Percentiles rank a stretch among this genome's conserved stretches.
phyloP scores from a whole-genome alignment of 2,113 vertebrate genomes.

The Phylloscopus trochiloides region DNA sequence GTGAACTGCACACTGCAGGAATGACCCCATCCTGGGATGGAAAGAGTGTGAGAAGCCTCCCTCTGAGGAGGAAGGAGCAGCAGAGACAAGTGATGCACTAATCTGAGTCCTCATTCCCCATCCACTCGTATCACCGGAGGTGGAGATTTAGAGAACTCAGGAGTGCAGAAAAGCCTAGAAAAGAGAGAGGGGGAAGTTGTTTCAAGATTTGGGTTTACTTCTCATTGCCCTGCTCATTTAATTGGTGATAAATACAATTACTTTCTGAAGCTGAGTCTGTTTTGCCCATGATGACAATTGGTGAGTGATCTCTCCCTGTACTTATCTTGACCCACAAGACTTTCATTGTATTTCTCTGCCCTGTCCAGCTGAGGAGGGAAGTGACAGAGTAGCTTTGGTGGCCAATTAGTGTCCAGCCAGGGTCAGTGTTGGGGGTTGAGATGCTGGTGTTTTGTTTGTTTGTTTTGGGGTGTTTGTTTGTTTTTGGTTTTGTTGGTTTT shows the following conservation, averaged over 20 bases:
- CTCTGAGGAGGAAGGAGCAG: background rate
- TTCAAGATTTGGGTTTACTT: background rate
- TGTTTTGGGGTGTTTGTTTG: no score
- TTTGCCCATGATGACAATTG: background rate
- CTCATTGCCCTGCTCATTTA: background rate
- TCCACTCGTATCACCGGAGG: rapidly evolving
- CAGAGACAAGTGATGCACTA: background rate
- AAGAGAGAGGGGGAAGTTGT: background rate
- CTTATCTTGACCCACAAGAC: background rate
- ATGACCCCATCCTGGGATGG: background rate
- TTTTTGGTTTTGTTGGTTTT: no score
- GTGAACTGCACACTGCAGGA: background rate
- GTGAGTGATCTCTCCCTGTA: background rate
- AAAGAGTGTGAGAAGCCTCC: background rate
- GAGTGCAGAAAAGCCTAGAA: background rate
- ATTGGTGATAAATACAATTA: background rate
- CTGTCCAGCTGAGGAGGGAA: background rate
- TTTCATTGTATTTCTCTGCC: background rate
- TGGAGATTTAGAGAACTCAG: no score
- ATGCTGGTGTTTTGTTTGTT: no score
- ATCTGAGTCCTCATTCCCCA: background rate
- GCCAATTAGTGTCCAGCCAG: background rate
- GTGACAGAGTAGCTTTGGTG: background rate
- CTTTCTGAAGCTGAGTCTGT: background rate
- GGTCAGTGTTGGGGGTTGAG: no score